Conservation (phyloP, 2,797 vertebrate genomes). For the Centropyge bicolor region DNA sequence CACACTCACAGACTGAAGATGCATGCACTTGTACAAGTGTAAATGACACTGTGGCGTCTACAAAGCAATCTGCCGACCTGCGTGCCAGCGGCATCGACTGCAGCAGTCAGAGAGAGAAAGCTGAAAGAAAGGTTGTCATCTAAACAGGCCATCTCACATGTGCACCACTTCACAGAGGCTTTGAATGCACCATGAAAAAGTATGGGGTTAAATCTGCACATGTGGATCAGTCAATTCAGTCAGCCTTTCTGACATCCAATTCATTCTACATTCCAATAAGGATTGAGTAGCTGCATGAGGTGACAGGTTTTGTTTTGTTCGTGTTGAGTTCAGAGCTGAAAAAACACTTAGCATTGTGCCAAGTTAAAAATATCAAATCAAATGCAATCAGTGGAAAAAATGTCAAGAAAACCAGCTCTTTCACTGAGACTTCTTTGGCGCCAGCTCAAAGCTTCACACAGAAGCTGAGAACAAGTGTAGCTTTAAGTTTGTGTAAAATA, state of each 20-base stretch:
- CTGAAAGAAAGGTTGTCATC: slow-evolving; percentile 5
- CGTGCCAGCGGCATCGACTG: slow-evolving; percentile 7
- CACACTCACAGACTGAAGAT: slow-evolving; percentile 23
- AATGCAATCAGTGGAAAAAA: not conserved
- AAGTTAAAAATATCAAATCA: slow-evolving; percentile 8
- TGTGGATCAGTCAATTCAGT: slow-evolving; percentile 7
- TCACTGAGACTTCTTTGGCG: not conserved
- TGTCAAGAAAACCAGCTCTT: not conserved
- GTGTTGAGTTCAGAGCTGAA: slow-evolving; percentile 3
- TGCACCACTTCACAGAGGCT: slow-evolving; percentile 4
- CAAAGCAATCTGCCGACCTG: slow-evolving; percentile 26
- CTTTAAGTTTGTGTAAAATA: not conserved
- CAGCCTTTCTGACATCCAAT: not conserved
- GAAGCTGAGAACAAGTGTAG: not conserved
- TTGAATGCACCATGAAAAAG: slow-evolving; percentile 6
- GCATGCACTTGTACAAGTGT: slow-evolving; percentile 32
- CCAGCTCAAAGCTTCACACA: not conserved
- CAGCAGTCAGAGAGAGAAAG: not conserved
- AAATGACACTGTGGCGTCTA: slow-evolving; percentile 36
- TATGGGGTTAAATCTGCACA: not conserved
- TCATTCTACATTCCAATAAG: not conserved
- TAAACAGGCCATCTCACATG: not conserved
- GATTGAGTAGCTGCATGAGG: not conserved
- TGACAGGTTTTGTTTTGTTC: not conserved
- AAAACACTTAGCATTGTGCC: not conserved